Percentiles rank a stretch among this genome's conserved stretches.
These are phyloP conservation scores for Hycleus cichorii DNA, from an alignment of 1,140 invertebrate species.

Conservation along the genomic window DNA sequence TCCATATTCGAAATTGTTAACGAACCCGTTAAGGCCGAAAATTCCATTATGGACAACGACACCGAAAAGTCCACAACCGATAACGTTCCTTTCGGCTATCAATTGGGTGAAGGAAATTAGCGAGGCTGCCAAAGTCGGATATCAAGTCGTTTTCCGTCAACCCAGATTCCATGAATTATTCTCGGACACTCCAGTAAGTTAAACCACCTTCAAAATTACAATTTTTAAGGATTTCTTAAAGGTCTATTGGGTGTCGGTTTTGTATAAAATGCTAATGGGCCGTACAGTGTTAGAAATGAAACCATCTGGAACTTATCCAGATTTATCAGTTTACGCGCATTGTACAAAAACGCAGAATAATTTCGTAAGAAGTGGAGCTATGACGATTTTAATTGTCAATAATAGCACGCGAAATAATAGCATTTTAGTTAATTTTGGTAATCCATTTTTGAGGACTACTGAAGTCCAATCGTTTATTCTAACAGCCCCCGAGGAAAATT, in stretches of 20 bases:
- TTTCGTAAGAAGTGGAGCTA: constrained; percentile 31
- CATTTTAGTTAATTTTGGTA: constrained; percentile 21
- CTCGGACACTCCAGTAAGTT: constrained; percentile 33
- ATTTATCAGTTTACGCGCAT: constrained; percentile 28
- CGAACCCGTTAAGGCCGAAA: neutral
- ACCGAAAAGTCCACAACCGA: constrained; percentile 20
- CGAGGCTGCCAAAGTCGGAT: constrained; percentile 29
- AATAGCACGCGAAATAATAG: constrained; percentile 16
- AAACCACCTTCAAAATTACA: neutral
- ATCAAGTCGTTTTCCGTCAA: constrained; percentile 35
- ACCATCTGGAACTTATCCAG: constrained; percentile 4
- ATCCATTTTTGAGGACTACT: constrained; percentile 21
- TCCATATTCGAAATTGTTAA: no score
- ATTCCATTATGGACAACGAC: constrained; percentile 24
- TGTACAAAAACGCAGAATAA: constrained; percentile 34
- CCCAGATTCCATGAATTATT: constrained; percentile 32
- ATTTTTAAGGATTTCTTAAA: constrained; percentile 12
- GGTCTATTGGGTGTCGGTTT: constrained; percentile 34
- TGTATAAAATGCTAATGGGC: constrained; percentile 38
- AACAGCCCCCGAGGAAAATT: constrained; percentile 17
- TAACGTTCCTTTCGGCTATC: constrained; percentile 30
- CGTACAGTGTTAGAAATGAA: constrained; percentile 34
- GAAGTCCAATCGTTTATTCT: constrained; percentile 36
- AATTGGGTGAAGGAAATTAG: constrained; percentile 34
- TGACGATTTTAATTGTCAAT: constrained; percentile 35